phyloP scores from a whole-genome alignment of 2,888 invertebrate genomes.

The Drosophila histrio region DNA sequence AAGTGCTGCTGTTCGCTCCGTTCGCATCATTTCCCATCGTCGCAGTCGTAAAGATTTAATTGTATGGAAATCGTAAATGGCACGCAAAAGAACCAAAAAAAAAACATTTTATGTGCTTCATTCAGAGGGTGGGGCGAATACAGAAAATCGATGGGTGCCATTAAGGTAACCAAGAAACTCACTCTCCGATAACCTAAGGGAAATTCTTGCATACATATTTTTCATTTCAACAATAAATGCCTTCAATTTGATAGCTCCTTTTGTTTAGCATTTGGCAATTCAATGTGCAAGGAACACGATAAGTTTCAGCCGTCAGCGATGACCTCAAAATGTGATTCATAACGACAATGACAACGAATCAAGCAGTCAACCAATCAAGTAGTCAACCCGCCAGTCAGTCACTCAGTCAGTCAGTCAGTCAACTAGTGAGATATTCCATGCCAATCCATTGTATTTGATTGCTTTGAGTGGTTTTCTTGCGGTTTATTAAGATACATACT shows the following conservation, averaged over 20 bases:
- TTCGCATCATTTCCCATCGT: constrained; percentile 52
- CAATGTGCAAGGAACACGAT: constrained; percentile 17
- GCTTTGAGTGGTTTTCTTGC: constrained; percentile 45
- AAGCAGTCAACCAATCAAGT: constrained; percentile 19
- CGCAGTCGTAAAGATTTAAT: constrained; percentile 76
- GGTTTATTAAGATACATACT: constrained; percentile 46
- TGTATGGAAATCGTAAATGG: constrained; percentile 80
- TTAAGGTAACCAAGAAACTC: constrained; percentile 44
- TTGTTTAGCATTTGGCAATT: constrained; percentile 1
- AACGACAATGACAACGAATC: constrained; percentile 44
- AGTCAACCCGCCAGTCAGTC: constrained; percentile 14
- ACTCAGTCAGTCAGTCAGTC: constrained; percentile 13
- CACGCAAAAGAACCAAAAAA: constrained; percentile 62
- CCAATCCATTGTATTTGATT: constrained; percentile 57
- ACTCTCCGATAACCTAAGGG: background rate
- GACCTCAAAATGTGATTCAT: constrained; percentile 56
- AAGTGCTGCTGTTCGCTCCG: constrained; percentile 32
- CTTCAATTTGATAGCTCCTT: constrained; percentile 14
- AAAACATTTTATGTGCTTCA: constrained; percentile 60
- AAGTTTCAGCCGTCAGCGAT: constrained; percentile 25
- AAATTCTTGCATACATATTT: constrained; percentile 12
- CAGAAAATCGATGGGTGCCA: constrained; percentile 50
- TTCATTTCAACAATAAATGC: constrained; percentile 14
- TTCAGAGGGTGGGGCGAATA: constrained; percentile 1
- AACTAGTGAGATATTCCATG: constrained; percentile 29